Evolutionary conservation across 2,888 invertebrate species (phyloP), one percentile per base, ranked within the genome.

Genomic region (Drymonia ruficornis): DNA sequence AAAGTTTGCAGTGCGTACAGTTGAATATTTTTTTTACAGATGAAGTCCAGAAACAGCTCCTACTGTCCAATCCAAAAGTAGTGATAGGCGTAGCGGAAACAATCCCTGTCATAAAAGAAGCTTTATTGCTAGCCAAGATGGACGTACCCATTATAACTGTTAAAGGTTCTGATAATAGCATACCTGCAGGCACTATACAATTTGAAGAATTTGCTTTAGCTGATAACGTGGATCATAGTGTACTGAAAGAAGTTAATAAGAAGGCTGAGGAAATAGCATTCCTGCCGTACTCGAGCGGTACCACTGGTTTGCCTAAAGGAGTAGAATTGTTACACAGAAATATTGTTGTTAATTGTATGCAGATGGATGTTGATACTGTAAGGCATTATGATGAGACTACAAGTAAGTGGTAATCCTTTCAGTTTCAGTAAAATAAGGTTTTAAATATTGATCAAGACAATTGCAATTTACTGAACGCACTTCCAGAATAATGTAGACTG

Each of bases 221-320:
- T 29, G 83, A 85, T 31, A 73, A 76, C 66, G 81, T 93, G n/a
- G 93, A 95, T 58, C 86, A 91, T 29, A 86, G 90, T 58, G 77
- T 87, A 45, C 67, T 94, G 13, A 89, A 82, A 57, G 70, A 85
- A n/a, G 84, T 87, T 36, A 78, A 72, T 1, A 80, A 78, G 45
- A 76, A 70, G 13, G 69, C 91, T 1, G 87, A 94, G 11, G 95
- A 96, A 66, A 83, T 95, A 2, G 93, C 94, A 0, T 82, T 96
- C 19, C 74, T 97, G 53, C 97, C 96, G 0, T 97, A 96, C 87
- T 97, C 97, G 2, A 97, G 97, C 78, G 96, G 96, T 0, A 98
- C 98, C 0, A 97, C 97, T 0, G 97, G 98, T 0, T 70, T 96
- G 43, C 95, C 96, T 0, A 96, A 96, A 90, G 96, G 96, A 1